Conservation (phyloP, 2,113 vertebrate genomes). For the Oreochromis tanganicae region DNA sequence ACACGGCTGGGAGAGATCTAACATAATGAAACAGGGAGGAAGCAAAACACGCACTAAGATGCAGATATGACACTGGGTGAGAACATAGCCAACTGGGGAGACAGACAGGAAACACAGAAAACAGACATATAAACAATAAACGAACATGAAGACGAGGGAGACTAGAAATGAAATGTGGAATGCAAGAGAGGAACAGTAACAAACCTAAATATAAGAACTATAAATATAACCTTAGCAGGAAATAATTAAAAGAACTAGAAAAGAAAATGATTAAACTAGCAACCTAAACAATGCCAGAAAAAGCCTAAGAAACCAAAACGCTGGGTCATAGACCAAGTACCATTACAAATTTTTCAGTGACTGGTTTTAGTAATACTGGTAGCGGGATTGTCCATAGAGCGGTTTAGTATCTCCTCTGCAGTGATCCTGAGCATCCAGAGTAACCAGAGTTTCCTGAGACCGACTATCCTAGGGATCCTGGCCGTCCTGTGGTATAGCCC, state of each 20-base stretch:
- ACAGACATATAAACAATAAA: background rate
- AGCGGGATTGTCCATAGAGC: background rate
- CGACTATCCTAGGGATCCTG: too few relatives aligned
- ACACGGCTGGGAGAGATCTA: too few relatives aligned
- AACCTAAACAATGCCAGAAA: background rate
- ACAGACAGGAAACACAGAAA: background rate
- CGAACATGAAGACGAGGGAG: background rate
- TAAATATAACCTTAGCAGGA: background rate
- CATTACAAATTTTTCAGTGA: background rate
- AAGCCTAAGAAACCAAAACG: fast-evolving
- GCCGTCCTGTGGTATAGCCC: too few relatives aligned
- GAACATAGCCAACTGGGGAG: background rate
- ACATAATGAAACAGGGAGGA: too few relatives aligned
- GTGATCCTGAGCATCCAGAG: background rate
- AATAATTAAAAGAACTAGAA: background rate
- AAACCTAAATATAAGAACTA: background rate
- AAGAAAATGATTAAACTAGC: background rate
- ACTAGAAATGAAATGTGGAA: background rate
- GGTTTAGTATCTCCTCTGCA: background rate
- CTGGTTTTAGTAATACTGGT: background rate
- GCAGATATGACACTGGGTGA: background rate
- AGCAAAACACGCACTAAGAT: too few relatives aligned
- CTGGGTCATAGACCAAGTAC: background rate
- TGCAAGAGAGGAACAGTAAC: background rate
- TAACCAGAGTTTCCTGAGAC: too few relatives aligned